Conservation (phyloP, 2,888 invertebrate species). For the Nemotelus pantherinus region DNA sequence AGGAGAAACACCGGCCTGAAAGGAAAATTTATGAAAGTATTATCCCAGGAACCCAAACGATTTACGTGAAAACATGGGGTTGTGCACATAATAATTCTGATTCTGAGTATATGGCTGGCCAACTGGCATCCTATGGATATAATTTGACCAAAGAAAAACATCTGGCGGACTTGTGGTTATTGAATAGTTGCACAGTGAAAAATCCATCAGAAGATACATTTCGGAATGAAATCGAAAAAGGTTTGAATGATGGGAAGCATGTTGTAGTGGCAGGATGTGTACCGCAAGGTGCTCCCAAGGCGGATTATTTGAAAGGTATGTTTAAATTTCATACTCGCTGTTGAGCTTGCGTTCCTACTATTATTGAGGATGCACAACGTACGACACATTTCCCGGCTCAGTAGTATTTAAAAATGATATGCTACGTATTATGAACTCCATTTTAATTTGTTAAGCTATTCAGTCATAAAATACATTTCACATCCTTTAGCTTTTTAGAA, state of each 20-base stretch:
- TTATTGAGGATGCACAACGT: no score
- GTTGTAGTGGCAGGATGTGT: conserved; percentile 98
- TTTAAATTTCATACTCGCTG: not conserved
- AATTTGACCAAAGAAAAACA: conserved; percentile 81
- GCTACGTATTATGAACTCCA: no score
- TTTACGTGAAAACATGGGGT: conserved; percentile 96
- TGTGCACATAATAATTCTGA: conserved; percentile 98
- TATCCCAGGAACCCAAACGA: conserved; percentile 78
- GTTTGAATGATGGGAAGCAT: conserved; percentile 77
- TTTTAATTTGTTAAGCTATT: no score
- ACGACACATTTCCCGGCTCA: no score
- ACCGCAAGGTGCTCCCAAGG: conserved; percentile 89
- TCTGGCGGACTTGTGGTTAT: conserved; percentile 89
- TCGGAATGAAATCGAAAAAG: conserved; percentile 84
- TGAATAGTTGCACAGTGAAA: conserved; percentile 98
- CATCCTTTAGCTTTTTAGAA: no score
- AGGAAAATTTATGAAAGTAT: conserved; percentile 69
- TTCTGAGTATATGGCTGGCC: conserved; percentile 98
- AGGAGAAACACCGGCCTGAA: conserved; percentile 55
- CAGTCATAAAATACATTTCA: no score
- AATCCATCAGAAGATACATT: conserved; percentile 97
- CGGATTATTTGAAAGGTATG: conserved; percentile 65
- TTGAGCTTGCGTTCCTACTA: no score
- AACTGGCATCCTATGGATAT: conserved; percentile 89
- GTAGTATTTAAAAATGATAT: no score